Percentiles rank a stretch among this genome's conserved stretches.
Conservation (phyloP, 2,888 invertebrate species). For the Pandemis heparana region DNA sequence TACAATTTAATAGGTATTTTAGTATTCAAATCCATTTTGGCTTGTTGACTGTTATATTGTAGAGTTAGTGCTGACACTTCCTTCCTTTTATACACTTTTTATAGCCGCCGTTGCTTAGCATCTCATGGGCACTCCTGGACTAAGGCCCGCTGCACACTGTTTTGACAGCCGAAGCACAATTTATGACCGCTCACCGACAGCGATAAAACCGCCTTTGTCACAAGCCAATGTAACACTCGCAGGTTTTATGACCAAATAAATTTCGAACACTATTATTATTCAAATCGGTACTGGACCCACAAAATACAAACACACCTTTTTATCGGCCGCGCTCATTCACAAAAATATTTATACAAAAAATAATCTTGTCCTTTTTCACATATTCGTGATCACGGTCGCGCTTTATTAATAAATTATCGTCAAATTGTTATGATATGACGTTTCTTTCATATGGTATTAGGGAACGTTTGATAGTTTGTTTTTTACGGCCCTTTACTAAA, state of each 20-base stretch:
- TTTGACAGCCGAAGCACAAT: conserved; percentile 82
- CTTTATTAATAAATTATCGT: conserved; percentile 72
- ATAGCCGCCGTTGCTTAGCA: conserved; percentile 35
- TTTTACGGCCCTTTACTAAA: conserved; percentile 63
- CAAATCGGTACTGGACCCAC: conserved; percentile 79
- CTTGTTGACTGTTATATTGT: conserved; percentile 32
- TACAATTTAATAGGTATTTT: conserved; percentile 19
- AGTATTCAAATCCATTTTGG: conserved; percentile 26
- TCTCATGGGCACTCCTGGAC: conserved; percentile 42
- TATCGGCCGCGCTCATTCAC: conserved; percentile 67
- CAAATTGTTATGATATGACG: conserved; percentile 69
- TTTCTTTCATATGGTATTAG: conserved; percentile 71
- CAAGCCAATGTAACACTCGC: conserved; percentile 76
- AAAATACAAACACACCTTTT: conserved; percentile 78
- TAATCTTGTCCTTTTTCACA: conserved; percentile 40
- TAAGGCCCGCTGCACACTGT: conserved; percentile 61
- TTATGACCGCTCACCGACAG: conserved; percentile 76
- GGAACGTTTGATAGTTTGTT: conserved; percentile 56
- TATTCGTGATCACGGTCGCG: conserved; percentile 62
- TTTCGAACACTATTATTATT: conserved; percentile 85
- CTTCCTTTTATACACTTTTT: conserved; percentile 40
- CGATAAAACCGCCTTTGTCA: conserved; percentile 82
- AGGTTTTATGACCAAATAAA: conserved; percentile 83
- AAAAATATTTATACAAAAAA: conserved; percentile 71
- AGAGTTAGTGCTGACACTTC: conserved; percentile 22